Base-by-base conservation (phyloP, 2,113 vertebrate genomes). In the Cebidichthys violaceus region DNA sequence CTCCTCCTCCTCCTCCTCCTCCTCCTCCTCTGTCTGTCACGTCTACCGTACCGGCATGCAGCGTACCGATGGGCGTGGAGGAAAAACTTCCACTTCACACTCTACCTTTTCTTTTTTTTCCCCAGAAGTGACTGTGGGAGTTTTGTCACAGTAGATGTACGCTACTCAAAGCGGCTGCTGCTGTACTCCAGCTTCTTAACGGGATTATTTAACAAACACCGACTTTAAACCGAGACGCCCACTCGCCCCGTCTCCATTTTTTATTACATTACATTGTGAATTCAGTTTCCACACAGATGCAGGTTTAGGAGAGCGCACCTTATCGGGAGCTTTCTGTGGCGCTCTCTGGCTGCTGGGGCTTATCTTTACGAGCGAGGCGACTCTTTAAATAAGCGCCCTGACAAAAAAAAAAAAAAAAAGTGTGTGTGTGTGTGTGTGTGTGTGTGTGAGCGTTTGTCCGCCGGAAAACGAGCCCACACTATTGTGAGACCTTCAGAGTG, bases 351-450 rank as follows among this genome's bases (percentile, higher is more conserved):
- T 78, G 72, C 78, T 47, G 43, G 65, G 65, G 59, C 86, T 93
- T 92, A 92, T 92, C 91, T 88, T 54, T 54, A 69, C n/a, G 70
- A 75, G 60, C 88, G 90, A 91, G 90, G 86, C 83, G 86, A 72
- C 71, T 75, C 89, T 86, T 82, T 88, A 94, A 92, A 94, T 93
- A 94, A 94, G 86, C 20, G 9, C 66, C 33, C 0, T 27, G 41
- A 90, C 77, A 88, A 82, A 87, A n/a, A n/a, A n/a, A n/a, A n/a
- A n/a, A n/a, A n/a, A n/a, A n/a, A n/a, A n/a, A 65, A 52, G 37
- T 39, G 59, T 55, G 52, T 82, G 75, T 59, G 47, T 71, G 71
- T 70, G 65, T 47, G 65, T 14, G 45, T 71, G 75, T 47, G 50
- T 80, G 72, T 82, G 47, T 84, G 73, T 91, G 37, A 18, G 37